These are phyloP conservation scores for Sebastes cheni DNA, from an alignment of 2,797 vertebrate species.

Conservation along the genomic window DNA sequence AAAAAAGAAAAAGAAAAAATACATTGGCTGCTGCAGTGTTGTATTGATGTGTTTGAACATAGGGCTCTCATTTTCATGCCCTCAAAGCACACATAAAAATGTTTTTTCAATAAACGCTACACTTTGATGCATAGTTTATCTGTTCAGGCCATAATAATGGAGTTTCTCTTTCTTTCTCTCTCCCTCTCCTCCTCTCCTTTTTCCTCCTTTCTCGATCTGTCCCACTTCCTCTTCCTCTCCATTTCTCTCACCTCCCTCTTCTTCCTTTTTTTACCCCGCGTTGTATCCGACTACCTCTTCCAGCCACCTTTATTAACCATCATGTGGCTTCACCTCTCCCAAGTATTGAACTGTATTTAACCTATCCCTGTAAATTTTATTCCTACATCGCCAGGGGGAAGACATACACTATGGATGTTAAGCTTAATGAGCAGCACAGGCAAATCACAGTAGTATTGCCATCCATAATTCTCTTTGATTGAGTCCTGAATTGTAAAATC, in stretches of 20 bases:
- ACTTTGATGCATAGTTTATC: constrained; percentile 75
- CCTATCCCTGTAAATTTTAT: constrained; percentile 60
- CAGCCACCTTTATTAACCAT: constrained; percentile 29
- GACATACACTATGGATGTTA: constrained; percentile 57
- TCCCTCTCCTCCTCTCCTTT: background rate
- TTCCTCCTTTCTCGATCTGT: background rate
- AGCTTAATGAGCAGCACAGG: constrained; percentile 71
- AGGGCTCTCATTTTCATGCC: constrained; percentile 74
- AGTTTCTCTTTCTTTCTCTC: constrained; percentile 16
- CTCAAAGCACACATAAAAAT: constrained; percentile 72
- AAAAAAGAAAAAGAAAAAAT: background rate
- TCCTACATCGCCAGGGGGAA: constrained; percentile 51
- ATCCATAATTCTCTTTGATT: constrained; percentile 80
- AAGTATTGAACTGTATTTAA: constrained; percentile 63
- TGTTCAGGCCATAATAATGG: constrained; percentile 59
- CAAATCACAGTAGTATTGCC: constrained; percentile 58
- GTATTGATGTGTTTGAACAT: constrained; percentile 73
- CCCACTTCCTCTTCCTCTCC: constrained; percentile 25
- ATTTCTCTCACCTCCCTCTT: background rate
- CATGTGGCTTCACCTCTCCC: constrained; percentile 49
- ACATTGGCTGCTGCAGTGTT: constrained; percentile 52
- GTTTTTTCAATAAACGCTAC: constrained; percentile 69
- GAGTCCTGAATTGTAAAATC: constrained; percentile 80
- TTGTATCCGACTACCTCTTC: constrained; percentile 11
- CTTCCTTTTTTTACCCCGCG: background rate